Conservation (phyloP, 2,113 vertebrate genomes). For the Otocyon megalotis region DNA sequence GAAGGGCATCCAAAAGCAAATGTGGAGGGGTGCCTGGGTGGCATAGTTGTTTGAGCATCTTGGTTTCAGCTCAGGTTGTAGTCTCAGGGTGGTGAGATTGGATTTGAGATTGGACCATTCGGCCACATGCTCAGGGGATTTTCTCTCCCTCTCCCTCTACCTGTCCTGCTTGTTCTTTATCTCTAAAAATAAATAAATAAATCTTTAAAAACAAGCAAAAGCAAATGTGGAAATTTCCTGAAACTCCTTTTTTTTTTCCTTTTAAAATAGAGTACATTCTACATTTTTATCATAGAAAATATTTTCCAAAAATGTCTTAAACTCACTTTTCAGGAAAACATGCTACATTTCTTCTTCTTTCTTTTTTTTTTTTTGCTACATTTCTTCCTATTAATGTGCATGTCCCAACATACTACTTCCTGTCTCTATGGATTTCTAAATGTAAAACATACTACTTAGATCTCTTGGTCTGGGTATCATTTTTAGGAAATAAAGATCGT, state of each 20-base stretch:
- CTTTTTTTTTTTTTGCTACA: no score
- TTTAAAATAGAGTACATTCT: slow-evolving; percentile 32
- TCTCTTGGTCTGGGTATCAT: neutral
- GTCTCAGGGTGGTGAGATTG: neutral
- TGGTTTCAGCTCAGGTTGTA: neutral
- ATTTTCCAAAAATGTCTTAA: neutral
- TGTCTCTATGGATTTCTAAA: slow-evolving; percentile 18
- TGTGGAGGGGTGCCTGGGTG: neutral
- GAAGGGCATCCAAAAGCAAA: slow-evolving; percentile 24
- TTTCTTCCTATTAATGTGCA: slow-evolving; percentile 30
- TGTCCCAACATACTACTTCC: neutral
- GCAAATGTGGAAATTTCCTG: slow-evolving; percentile 21
- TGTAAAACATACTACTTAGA: slow-evolving; percentile 24
- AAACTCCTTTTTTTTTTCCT: neutral
- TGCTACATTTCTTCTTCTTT: slow-evolving; percentile 19
- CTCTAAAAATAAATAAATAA: neutral
- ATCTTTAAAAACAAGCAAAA: neutral
- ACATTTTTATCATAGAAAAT: slow-evolving; percentile 27
- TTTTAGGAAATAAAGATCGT: slow-evolving; percentile 42
- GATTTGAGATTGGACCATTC: neutral
- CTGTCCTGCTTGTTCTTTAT: neutral
- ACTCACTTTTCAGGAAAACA: neutral
- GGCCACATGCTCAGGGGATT: neutral
- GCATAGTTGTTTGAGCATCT: neutral
- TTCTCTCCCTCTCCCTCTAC: neutral